Base-by-base conservation (phyloP, 64 coral and sea anemone species). In the Stichodactyla mertensii region DNA sequence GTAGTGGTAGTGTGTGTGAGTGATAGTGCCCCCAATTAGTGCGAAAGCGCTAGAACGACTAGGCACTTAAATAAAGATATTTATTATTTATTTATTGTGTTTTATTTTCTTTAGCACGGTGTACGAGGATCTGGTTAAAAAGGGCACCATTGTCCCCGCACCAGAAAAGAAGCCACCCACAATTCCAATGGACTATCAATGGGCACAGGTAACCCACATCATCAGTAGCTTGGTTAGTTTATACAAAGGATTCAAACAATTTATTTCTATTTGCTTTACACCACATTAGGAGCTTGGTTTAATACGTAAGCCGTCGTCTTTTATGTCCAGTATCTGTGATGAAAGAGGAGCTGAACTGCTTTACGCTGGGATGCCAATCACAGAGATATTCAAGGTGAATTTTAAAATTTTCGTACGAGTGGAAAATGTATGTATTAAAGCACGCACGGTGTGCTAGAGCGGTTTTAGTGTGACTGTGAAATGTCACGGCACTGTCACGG, bases 321-420 rank as follows among this genome's bases (percentile, higher is more conserved):
- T 99, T 57, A 99, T 99, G 97, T 99, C 97, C 4, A 99, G 97
- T 86, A 99, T 99, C 82, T 99, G 97, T 80, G 97, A 99, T 13
- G 97, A 99, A 88, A 85, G 97, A 86, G 97, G 97, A 22, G 97
- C 97, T 1, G 97, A 99, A 77, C 83, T 99, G 16, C 83, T 99
- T n/a, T 99, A 99, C 10, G 97, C 97, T 71, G 97, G 93, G 16
- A 94, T 99, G 89, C 97, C 97, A 1, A 99, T 99, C 70, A 99
- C 97, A 14, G 93, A 99, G 67, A 89, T 99, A 16, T 99, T 99
- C 77, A 94, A 92, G 82, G 92, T 85, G 12, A 58, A 71, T 15
- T n/a, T 85, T 56, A 9, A 45, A 9, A 11, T 74, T 18, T 67
- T 67, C 19, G 19, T 67, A 8, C 7, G 16, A 8, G 16, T 67